These are phyloP conservation scores for Dryobotodes eremita DNA, from an alignment of 2,888 invertebrate genomes.

Conservation along the genomic window DNA sequence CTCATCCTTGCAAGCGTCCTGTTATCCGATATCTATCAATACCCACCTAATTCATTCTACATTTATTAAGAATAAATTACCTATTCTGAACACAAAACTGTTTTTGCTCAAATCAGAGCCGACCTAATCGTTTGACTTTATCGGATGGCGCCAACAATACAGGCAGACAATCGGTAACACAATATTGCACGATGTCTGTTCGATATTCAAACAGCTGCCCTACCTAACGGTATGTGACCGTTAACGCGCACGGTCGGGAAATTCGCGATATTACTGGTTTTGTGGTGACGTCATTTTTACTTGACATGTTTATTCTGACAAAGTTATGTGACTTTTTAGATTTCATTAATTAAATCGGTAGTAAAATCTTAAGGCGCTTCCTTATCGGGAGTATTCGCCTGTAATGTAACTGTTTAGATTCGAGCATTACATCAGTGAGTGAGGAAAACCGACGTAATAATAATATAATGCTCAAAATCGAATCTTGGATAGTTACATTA, in stretches of 20 bases:
- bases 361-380: too few relatives aligned
- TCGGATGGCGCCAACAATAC: conserved; percentile 50
- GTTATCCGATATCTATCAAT: conserved; percentile 33
- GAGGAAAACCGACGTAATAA: too few relatives aligned
- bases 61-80: conserved; percentile 40
- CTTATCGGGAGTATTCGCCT: too few relatives aligned
- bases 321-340: too few relatives aligned
- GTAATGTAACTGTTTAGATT: too few relatives aligned
- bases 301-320: conserved; percentile 4
- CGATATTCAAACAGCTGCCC: conserved; percentile 60
- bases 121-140: conserved; percentile 28
- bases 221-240: conserved; percentile 63
- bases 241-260: conserved; percentile 54
- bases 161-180: conserved; percentile 54
- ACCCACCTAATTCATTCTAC: conserved; percentile 5
- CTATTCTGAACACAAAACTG: conserved; percentile 18
- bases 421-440: too few relatives aligned
- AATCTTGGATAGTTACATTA: too few relatives aligned
- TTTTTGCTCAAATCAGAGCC: conserved; percentile 28
- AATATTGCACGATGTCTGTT: conserved; percentile 59
- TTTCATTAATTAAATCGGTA: too few relatives aligned
- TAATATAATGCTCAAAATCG: too few relatives aligned
- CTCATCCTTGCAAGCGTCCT: not conserved
- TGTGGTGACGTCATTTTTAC: conserved; percentile 26
- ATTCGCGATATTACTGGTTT: conserved; percentile 51